Conservation (phyloP, 2,797 vertebrate species). For the Siniperca scherzeri region DNA sequence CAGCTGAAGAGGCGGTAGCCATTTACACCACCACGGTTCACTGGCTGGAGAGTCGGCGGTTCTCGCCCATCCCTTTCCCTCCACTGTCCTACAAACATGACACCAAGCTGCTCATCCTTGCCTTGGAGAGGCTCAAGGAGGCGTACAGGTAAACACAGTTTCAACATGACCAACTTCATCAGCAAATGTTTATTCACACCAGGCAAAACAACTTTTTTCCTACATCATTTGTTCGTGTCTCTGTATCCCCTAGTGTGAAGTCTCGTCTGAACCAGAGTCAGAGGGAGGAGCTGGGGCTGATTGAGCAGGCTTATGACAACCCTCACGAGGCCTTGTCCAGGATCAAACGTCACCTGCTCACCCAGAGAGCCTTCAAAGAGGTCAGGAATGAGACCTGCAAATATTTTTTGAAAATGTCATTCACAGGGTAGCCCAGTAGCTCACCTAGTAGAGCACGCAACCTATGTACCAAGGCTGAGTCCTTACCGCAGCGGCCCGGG, state of each 20-base stretch:
- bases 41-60: conserved; percentile 98
- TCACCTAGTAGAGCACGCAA: too few species aligned
- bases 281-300: conserved; percentile 97
- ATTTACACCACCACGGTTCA: conserved; percentile 99
- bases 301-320: conserved; percentile 99
- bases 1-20: conserved; percentile 97
- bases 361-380: conserved; percentile 99
- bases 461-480: too few species aligned
- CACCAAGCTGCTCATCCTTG: conserved; percentile 98
- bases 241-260: conserved; percentile 90
- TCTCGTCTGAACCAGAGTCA: conserved; percentile 99
- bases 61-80: conserved; percentile 99
- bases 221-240: background rate
- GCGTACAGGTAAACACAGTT: conserved; percentile 92
- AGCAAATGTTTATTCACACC: background rate
- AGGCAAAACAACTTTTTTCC: background rate
- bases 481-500: too few species aligned
- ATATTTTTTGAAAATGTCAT: background rate
- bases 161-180: background rate
- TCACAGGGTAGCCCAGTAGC: too few species aligned
- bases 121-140: conserved; percentile 98
- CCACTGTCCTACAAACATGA: conserved; percentile 99
- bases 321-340: conserved; percentile 98
- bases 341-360: conserved; percentile 99
- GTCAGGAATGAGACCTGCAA: conserved; percentile 74